Percentiles rank a stretch among this genome's conserved stretches.
phyloP scores from a whole-genome alignment of 1,140 invertebrate genomes.

The Thereuonema tuberculata region DNA sequence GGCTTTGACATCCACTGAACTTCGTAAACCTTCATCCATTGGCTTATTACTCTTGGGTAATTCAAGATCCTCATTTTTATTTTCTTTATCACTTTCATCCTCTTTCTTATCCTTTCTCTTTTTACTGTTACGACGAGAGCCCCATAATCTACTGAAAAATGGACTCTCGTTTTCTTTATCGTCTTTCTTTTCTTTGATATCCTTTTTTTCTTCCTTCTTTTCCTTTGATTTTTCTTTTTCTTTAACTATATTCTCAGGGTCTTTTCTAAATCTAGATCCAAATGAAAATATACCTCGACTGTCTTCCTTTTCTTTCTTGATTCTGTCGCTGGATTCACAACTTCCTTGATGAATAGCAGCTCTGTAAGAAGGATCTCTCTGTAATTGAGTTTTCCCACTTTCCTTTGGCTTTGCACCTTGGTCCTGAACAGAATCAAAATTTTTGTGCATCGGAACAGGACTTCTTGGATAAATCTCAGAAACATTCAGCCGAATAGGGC shows the following conservation, averaged over 20 bases:
- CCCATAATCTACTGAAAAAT: constrained; percentile 4
- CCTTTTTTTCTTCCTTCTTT: not conserved
- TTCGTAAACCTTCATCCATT: not conserved
- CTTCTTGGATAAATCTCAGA: not conserved
- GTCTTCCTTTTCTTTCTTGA: not conserved
- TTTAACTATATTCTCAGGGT: not conserved
- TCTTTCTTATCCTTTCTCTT: constrained; percentile 2
- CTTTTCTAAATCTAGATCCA: not conserved
- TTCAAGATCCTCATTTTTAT: not conserved
- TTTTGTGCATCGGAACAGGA: not conserved
- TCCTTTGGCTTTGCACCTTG: not conserved
- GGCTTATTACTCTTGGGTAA: not conserved
- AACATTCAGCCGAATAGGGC: not conserved
- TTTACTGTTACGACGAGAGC: not conserved
- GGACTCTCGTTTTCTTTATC: not conserved
- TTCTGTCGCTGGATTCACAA: not conserved
- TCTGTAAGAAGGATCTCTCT: constrained; percentile 1
- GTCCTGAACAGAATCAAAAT: not conserved
- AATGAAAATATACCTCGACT: not conserved
- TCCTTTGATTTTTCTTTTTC: not conserved
- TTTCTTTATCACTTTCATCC: not conserved
- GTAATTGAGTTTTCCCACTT: not conserved
- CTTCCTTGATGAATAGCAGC: not conserved
- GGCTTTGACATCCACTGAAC: constrained; percentile 4
- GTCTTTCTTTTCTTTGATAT: not conserved